Base-by-base conservation (phyloP, 2,888 invertebrate species). In the Lumbricus terrestris region DNA sequence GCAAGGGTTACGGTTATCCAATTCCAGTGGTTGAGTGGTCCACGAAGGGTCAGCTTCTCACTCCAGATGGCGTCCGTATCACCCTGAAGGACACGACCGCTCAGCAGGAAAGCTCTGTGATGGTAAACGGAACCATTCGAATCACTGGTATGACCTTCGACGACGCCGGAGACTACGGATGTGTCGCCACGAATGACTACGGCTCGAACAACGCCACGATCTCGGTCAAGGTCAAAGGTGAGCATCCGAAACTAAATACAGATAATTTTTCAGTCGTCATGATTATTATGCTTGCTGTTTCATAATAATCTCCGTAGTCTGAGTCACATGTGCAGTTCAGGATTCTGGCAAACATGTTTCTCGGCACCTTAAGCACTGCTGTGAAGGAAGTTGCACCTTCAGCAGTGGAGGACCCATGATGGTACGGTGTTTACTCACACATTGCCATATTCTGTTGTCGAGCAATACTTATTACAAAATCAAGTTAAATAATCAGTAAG, bases 141-240 rank as follows among this genome's bases (percentile, higher is more conserved):
- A 95, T 98, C 93, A 96, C 96, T 47, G 96, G 96, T 92, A 96
- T 96, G 90, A 95, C 95, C 92, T 96, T 96, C 95, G 95, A 95
- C 11, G 97, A 98, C 95, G 96, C 97, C 93, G 97, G 97, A 92
- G 94, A 95, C 69, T 96, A 97, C 94, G 95, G 94, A 91, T 97
- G 97, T 94, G 94, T 95, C 91, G 97, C 96, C 90, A 95, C 94
- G 90, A 91, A 92, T 85, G 40, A 18, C 15, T 92, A 93, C 91
- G 35, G 35, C 38, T 94, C 93, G 92, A 93, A 93, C 37, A 94
- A 94, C 90, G 94, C 95, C 40, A 94, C 95, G 35, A 96, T 96
- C 92, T 95, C 95, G 94, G 96, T 98, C 93, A 96, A 97, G 95
- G 97, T 98, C 92, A 98, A 98, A 96, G 97, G 97, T 97, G 97